Evolutionary conservation across 2,888 invertebrate species (phyloP), one percentile per base, ranked within the genome.

Genomic region (Melikaiella ostensackeni): DNA sequence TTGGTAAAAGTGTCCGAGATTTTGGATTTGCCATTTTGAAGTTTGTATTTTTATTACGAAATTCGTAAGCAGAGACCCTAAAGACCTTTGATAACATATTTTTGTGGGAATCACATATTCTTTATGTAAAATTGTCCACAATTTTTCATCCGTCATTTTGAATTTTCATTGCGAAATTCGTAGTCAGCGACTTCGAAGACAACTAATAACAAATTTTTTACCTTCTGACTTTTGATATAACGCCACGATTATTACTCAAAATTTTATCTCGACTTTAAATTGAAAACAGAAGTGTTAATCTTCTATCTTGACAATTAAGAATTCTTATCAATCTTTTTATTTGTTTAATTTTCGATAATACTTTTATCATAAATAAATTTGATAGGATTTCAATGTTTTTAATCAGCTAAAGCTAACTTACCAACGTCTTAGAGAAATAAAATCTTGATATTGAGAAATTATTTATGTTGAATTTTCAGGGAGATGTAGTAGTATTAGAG

Each of bases 401-500:
- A n/a, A 55, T 59, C 24, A 16, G 27, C 7, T 59, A 13, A 16
- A 16, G 13, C 3, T 21, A 21, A 55, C n/a, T 9, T 9, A 21
- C 1, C n/a, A 21, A 21, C 3, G 9, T n/a, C 8, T 59, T 27
- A 27, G 59, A 59, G 24, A 59, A 1, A 27, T 24, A 4, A 0
- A 42, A 35, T 57, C 30, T 59, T 13, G 6, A 59, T 59, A 61
- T 55, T 33, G 42, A 55, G 33, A 46, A 38, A 35, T 38, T 57
- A 27, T 78, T 66, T 64, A 75, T 42, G 7, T 76, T 38, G 64
- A 50, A 75, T 82, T 88, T 87, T 33, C 82, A 91, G 91, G 89
- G 91, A 89, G 90, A 91, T 91, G 91, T 89, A 91, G 91, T 91
- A 91, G 91, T 91, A 91, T 91, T 91, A 91, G 91, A 89, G 89